Percentiles rank a stretch among this genome's conserved stretches.
phyloP scores from a whole-genome alignment of 2,797 vertebrate genomes.

The Babyrousa celebensis region DNA sequence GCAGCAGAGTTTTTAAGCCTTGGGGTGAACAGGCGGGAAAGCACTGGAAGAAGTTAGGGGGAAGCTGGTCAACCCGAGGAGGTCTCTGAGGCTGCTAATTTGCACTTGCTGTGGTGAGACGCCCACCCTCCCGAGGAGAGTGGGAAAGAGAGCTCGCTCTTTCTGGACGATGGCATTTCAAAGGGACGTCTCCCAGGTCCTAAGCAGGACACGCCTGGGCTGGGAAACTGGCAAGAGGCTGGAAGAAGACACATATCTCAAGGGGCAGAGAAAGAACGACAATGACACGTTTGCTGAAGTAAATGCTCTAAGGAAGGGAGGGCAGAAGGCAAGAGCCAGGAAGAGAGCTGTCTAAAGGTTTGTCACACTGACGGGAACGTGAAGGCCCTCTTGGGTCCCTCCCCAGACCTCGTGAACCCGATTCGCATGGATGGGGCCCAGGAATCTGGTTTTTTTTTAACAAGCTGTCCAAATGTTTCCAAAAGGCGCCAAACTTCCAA shows the following conservation, averaged over 20 bases:
- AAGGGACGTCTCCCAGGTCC: not conserved
- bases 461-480: not conserved
- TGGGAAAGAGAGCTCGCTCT: no score
- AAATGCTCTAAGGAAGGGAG: not conserved
- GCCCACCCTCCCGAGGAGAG: not conserved
- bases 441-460: not conserved
- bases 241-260: not conserved
- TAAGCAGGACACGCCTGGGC: not conserved
- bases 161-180: not conserved
- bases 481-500: not conserved
- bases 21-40: not conserved
- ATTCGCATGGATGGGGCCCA: not conserved
- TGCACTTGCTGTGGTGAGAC: fast-evolving
- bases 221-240: not conserved
- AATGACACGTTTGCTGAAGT: not conserved
- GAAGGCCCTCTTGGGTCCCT: not conserved
- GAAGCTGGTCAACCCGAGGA: not conserved
- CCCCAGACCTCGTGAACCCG: not conserved
- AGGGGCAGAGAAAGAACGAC: not conserved
- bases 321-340: not conserved
- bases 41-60: fast-evolving
- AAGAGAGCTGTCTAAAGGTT: not conserved
- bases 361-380: no score
- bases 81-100: not conserved
- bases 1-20: not conserved